These are phyloP conservation scores for Palloptera scutellata DNA, from an alignment of 2,888 invertebrate species.

Conservation along the genomic window DNA sequence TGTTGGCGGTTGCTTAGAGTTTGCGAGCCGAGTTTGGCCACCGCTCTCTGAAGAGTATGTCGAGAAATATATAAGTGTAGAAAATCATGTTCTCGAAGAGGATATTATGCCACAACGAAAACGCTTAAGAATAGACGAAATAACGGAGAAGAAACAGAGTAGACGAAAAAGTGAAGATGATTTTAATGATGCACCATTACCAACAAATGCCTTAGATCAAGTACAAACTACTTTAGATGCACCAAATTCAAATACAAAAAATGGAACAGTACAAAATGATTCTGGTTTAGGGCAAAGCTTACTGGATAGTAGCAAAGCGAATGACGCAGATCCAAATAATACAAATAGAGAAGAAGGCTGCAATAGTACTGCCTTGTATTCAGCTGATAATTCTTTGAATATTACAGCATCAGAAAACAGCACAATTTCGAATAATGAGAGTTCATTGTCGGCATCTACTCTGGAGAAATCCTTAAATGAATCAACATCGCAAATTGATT, in stretches of 20 bases:
- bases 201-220: background rate
- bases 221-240: background rate
- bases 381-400: no score
- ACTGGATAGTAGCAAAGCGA: background rate
- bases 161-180: no score
- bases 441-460: background rate
- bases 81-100: conserved; percentile 45
- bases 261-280: conserved; percentile 3
- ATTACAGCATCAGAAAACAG: no score
- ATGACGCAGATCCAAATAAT: background rate
- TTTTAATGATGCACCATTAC: no score
- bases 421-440: background rate
- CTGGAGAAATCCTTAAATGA: conserved; percentile 13
- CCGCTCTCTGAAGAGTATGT: conserved; percentile 53
- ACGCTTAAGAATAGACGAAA: conserved; percentile 15
- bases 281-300: conserved; percentile 1
- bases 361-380: no score
- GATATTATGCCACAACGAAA: conserved; percentile 18
- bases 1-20: background rate
- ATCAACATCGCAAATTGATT: conserved; percentile 28
- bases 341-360: background rate
- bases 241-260: background rate
- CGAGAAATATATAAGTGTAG: conserved; percentile 54
- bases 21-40: conserved; percentile 39
- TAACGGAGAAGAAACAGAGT: no score